phyloP scores from a whole-genome alignment of 2,113 vertebrate species.

The Lagopus muta region DNA sequence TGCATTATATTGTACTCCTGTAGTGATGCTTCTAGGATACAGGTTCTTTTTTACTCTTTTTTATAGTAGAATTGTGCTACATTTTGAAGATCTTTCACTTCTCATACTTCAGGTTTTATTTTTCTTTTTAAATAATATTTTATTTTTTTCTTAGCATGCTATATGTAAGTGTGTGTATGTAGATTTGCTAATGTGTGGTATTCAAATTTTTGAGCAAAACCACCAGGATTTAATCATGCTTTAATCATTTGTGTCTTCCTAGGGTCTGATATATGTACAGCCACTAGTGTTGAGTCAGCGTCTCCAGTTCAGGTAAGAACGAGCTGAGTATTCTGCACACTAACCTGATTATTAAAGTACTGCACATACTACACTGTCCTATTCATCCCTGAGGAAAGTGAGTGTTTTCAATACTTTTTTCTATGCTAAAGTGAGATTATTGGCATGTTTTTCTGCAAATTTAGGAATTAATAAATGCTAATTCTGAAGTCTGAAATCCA shows the following conservation, averaged over 20 bases:
- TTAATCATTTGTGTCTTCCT: constrained; percentile 39
- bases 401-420: neutral
- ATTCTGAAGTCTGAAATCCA: neutral
- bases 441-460: neutral
- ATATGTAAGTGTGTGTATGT: neutral
- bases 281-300: constrained; percentile 37
- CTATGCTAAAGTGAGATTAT: neutral
- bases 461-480: neutral
- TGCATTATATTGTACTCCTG: neutral
- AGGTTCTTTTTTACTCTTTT: neutral
- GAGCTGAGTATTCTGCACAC: neutral
- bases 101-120: neutral
- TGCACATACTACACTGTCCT: neutral
- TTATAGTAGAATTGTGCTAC: neutral
- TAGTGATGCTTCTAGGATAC: neutral
- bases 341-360: neutral
- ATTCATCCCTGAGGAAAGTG: neutral
- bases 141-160: neutral
- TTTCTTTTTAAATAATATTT: neutral
- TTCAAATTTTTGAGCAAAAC: neutral
- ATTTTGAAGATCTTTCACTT: neutral
- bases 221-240: neutral
- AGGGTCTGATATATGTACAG: constrained; percentile 73
- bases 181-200: neutral
- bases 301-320: constrained; percentile 81